Conservation (phyloP, 1,140 invertebrate genomes). For the Calephelis nemesis region DNA sequence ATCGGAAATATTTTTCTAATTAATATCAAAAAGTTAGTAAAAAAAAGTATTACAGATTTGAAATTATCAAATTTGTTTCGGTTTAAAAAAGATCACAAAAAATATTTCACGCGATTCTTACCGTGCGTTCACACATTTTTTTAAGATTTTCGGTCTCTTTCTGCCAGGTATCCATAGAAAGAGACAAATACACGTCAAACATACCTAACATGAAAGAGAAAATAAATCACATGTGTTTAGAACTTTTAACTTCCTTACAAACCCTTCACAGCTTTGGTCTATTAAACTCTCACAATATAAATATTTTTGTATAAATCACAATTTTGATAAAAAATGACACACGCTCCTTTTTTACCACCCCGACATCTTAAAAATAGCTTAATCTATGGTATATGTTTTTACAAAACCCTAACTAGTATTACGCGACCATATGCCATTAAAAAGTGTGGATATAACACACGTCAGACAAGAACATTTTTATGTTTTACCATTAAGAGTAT, state of each 20-base stretch:
- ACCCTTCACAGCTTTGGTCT: constrained; percentile 71
- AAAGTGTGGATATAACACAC: no score
- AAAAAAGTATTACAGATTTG: not conserved
- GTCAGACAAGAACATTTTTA: no score
- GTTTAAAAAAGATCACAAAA: not conserved
- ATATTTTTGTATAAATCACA: constrained; percentile 41
- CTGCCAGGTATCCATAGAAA: no score
- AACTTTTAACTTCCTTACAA: constrained; percentile 41
- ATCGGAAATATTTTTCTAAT: no score
- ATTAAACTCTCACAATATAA: constrained; percentile 43
- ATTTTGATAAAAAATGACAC: constrained; percentile 36
- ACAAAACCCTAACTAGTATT: not conserved
- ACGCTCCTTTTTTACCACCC: constrained; percentile 47
- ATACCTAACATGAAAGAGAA: not conserved
- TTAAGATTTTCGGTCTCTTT: no score
- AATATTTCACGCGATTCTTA: not conserved
- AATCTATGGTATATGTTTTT: constrained; percentile 47
- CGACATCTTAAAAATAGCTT: constrained; percentile 42
- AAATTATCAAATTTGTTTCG: no score
- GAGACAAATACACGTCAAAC: no score
- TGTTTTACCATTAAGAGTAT: no score
- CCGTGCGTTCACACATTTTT: no score
- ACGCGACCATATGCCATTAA: constrained; percentile 1
- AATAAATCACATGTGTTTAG: not conserved
- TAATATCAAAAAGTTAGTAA: no score